Evolutionary conservation across 2,797 vertebrate species (phyloP), one percentile per base, ranked within the genome.

Genomic region (Acanthis flammea): DNA sequence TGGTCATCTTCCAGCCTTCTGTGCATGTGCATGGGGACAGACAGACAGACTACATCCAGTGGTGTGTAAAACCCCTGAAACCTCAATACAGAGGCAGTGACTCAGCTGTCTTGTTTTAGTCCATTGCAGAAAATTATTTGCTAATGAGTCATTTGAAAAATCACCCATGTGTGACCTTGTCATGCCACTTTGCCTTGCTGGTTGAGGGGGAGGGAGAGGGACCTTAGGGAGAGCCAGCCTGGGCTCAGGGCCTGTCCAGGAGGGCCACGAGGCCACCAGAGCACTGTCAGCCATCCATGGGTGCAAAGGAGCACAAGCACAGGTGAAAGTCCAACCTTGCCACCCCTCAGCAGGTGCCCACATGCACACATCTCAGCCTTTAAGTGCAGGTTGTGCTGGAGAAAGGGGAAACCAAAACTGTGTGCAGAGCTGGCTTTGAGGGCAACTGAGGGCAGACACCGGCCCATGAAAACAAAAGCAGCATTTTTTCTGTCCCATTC

Each of bases 371-470:
- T 39, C 30, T 25, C 22, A 7, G 31, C 3, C 35, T 48, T 37
- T 19, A 9, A 42, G n/a, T 19, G 42, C 42, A 42, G 30, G 48
- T 25, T 58, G 28, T 44, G 55, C 83, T 68, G 67, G 44, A 37
- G 35, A 62, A 42, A 54, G 23, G n/a, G 16, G n/a, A 83, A 67
- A 58, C 18, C 44, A 53, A 75, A 75, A 9, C 41, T 30, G 19
- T 7, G 5, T 18, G 31, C 72, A 75, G 42, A 65, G 37, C 10
- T 8, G 5, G 15, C 63, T 80, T 48, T 37, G 35, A 63, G 37
- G 37, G 37, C 37, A 39, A 60, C n/a, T 0, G 0, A 63, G 50
- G 21, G n/a, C 55, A 72, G 66, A 63, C 17, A 11, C 9, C 2
- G 2, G 12, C 27, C 24, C n/a, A 4, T 17, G 22, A 22, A 42